phyloP scores from a whole-genome alignment of 2,797 vertebrate species.

The Ctenopoma multispine region DNA sequence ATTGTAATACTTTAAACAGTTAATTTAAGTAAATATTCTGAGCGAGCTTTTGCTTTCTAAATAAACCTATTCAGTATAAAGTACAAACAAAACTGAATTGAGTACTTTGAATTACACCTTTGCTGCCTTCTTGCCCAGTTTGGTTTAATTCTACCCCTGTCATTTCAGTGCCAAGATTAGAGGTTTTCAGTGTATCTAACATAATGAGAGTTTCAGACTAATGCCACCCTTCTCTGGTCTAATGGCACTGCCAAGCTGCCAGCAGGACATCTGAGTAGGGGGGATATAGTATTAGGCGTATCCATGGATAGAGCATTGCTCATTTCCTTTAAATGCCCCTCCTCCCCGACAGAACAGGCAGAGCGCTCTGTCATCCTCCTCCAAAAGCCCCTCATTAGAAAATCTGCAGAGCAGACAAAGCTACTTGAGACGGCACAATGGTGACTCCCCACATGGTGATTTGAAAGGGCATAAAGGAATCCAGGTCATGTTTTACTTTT shows the following conservation, averaged over 20 bases:
- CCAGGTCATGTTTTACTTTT: conserved; percentile 69
- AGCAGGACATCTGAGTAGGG: conserved; percentile 67
- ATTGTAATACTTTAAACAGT: background rate
- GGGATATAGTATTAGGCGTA: conserved; percentile 66
- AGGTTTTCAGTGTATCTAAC: conserved; percentile 76
- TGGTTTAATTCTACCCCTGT: conserved; percentile 63
- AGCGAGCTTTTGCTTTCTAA: conserved; percentile 31
- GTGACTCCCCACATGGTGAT: conserved; percentile 71
- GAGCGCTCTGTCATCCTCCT: conserved; percentile 77
- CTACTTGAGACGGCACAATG: conserved; percentile 75
- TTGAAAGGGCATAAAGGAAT: conserved; percentile 62
- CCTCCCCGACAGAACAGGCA: conserved; percentile 58
- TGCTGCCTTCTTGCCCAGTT: conserved; percentile 47
- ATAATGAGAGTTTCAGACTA: conserved; percentile 80
- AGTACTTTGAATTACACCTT: conserved; percentile 42
- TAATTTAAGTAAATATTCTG: conserved; percentile 10
- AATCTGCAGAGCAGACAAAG: conserved; percentile 78
- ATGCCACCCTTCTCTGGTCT: conserved; percentile 73
- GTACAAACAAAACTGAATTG: conserved; percentile 31
- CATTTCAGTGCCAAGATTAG: conserved; percentile 72
- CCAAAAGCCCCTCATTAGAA: conserved; percentile 82
- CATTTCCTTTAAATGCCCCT: conserved; percentile 70
- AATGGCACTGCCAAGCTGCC: conserved; percentile 73
- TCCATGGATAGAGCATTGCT: conserved; percentile 60
- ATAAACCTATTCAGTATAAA: conserved; percentile 32